Conservation (phyloP, 2,113 vertebrate species). For the Connochaetes taurinus region DNA sequence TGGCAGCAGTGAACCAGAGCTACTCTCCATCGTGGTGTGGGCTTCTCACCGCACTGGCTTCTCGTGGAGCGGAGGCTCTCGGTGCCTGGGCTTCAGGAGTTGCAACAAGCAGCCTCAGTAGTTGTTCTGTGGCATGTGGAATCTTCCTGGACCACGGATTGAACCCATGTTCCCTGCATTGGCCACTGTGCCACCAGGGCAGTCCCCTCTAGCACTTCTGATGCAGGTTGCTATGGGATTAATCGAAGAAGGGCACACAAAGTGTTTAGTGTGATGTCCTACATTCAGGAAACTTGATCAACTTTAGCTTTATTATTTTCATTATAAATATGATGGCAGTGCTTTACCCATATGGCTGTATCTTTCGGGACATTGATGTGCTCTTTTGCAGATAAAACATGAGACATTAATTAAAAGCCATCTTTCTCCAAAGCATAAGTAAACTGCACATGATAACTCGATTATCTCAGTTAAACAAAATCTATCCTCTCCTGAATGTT, state of each 20-base stretch:
- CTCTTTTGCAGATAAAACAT: neutral
- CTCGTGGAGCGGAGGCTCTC: accelerated
- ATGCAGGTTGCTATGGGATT: neutral
- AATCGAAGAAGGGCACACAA: neutral
- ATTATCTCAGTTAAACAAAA: neutral
- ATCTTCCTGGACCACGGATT: neutral
- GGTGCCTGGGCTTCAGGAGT: neutral
- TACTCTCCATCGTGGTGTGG: accelerated
- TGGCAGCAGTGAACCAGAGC: neutral
- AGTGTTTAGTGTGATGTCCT: neutral
- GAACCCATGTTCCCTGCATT: neutral
- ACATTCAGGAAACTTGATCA: neutral
- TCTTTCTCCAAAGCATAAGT: neutral
- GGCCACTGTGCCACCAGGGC: neutral
- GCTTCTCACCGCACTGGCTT: neutral
- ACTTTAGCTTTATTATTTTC: neutral
- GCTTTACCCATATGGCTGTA: neutral
- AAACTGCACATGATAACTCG: neutral
- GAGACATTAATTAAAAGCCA: neutral
- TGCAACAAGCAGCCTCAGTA: neutral
- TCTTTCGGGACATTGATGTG: neutral
- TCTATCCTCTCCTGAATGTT: neutral
- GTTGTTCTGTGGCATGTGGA: accelerated
- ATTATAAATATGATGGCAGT: neutral
- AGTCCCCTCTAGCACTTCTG: neutral